Base-by-base conservation (phyloP, 1,140 invertebrate genomes). In the Drosophila guanche region DNA sequence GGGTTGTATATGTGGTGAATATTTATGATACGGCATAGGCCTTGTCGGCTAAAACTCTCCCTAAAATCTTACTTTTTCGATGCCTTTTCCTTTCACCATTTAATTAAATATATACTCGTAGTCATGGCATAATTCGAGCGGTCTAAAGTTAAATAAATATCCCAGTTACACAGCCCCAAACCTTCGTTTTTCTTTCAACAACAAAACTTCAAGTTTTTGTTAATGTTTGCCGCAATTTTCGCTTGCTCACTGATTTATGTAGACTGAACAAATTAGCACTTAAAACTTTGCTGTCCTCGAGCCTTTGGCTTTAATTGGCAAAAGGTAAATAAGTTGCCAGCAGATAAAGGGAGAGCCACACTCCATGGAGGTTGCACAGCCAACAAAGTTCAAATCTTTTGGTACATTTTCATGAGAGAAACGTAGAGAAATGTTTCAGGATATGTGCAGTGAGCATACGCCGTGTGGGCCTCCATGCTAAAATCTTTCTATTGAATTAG, bases 301-400 rank as follows among this genome's bases (percentile, higher is more conserved):
- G 10, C 37, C 23, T 29, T n/a, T 22, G 48, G 40, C 57, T 67
- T 76, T 76, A 85, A 85, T 63, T 85, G 71, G 50, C 54, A 41
- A 33, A 50, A 50, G 33, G 48, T 50, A 57, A 76, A 48, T 12
- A 66, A 57, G 45, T 43, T 42, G 14, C 16, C 50, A 12, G 12
- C 4, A 48, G 10, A n/a, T 12, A 27, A 50, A 43, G 10, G 22
- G 14, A 25, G 50, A 27, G 22, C 42, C 10, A 37, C 25, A 3
- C 33, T 12, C 12, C 4, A 12, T 4, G 33, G 10, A 10, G 4
- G 10, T 12, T 37, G 3, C 10, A 3, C 10, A 12, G 33, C 10
- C 33, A 37, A 10, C 33, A 58, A 69, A 58, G 40, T 43, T 45
- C 51, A 59, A 51, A 45, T 12, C 10, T 6, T 12, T 69, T 58